These are phyloP conservation scores for Meriones psammophilus DNA, from an alignment of 2,797 vertebrate genomes.

Conservation along the genomic window DNA sequence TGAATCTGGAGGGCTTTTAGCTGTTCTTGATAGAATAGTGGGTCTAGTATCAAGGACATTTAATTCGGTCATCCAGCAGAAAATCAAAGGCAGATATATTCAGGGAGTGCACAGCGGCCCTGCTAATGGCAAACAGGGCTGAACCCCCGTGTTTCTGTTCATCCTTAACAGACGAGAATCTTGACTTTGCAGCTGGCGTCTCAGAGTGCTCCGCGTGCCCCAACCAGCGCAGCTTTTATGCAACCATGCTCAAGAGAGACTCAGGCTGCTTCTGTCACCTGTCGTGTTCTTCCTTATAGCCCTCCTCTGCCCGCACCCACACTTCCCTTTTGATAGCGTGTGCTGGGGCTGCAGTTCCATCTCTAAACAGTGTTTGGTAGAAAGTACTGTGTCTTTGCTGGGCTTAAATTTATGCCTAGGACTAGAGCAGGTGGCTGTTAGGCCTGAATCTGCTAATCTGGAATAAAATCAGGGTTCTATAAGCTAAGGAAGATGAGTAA, in stretches of 20 bases:
- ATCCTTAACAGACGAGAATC: not conserved
- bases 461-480: not conserved
- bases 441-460: not conserved
- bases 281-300: not conserved
- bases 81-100: conserved; percentile 10
- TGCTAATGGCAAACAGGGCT: not conserved
- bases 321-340: not conserved
- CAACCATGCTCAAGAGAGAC: not conserved
- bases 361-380: not conserved
- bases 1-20: not conserved
- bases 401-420: not conserved
- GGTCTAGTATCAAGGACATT: conserved; percentile 21
- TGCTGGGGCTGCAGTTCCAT: not conserved
- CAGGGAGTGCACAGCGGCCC: not conserved
- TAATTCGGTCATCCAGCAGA: not conserved
- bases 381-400: not conserved
- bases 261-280: not conserved
- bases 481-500: not conserved
- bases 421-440: not conserved
- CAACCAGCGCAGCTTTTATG: not conserved
- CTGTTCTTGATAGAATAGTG: not conserved
- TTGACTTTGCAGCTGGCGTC: not conserved
- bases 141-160: not conserved
- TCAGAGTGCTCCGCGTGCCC: not conserved
- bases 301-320: not conserved